Conservation (phyloP, 2,797 vertebrate genomes). For the Coregonus sp. region DNA sequence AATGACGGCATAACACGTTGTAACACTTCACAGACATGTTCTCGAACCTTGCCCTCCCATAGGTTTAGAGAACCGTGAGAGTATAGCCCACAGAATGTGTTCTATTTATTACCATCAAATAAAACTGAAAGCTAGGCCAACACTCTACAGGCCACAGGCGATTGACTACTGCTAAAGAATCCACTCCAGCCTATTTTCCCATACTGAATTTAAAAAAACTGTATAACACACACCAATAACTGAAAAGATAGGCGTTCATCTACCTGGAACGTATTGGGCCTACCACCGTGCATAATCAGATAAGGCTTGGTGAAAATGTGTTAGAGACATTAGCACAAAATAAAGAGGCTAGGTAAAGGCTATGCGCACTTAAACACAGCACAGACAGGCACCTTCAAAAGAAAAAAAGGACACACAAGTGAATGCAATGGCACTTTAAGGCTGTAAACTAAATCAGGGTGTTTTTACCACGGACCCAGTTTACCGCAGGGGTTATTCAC, state of each 20-base stretch:
- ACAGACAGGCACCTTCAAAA: conserved; percentile 65
- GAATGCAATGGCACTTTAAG: conserved; percentile 60
- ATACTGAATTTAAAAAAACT: conserved; percentile 20
- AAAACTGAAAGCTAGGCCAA: conserved; percentile 58
- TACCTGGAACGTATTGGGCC: conserved; percentile 10
- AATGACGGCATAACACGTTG: neutral
- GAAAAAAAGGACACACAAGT: conserved; percentile 54
- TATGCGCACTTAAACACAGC: conserved; percentile 65
- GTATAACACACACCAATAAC: neutral
- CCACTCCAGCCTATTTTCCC: conserved; percentile 27
- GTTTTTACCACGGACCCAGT: conserved; percentile 61
- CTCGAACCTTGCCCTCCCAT: neutral
- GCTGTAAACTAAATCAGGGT: conserved; percentile 77
- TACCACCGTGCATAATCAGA: conserved; percentile 41
- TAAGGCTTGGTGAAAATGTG: conserved; percentile 8
- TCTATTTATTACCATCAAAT: conserved; percentile 65
- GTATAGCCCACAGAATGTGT: conserved; percentile 59
- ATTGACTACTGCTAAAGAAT: conserved; percentile 38
- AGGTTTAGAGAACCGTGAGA: conserved; percentile 37
- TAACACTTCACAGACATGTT: neutral
- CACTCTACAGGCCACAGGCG: conserved; percentile 63
- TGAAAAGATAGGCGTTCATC: conserved; percentile 17
- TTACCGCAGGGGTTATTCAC: conserved; percentile 80
- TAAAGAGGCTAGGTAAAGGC: conserved; percentile 14
- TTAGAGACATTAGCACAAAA: neutral